A percentile compares a stretch with the other conserved stretches of the same genome.
Evolutionary conservation across 2,888 invertebrate genomes (phyloP).

Genomic region (Thera britannica): DNA sequence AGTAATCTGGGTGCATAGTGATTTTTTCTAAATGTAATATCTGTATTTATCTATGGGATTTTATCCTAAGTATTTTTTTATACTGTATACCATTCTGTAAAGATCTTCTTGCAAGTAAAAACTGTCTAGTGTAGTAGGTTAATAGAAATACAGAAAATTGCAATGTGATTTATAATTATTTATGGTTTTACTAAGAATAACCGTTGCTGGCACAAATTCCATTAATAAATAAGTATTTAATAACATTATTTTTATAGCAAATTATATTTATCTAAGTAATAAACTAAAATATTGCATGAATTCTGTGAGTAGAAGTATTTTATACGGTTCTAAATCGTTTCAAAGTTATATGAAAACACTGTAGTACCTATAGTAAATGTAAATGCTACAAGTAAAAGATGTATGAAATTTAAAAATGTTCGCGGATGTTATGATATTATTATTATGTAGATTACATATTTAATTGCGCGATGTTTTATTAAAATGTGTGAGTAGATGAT

Average conservation of each 20-base stretch:
- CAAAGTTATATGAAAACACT: conserved; percentile 3
- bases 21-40: background rate
- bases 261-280: conserved; percentile 15
- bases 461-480: conserved; percentile 28
- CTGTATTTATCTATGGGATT: conserved; percentile 8
- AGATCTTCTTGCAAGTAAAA: conserved; percentile 4
- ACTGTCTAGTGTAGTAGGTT: background rate
- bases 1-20: conserved; percentile 8
- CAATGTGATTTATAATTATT: background rate
- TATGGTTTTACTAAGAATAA: conserved; percentile 2
- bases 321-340: conserved; percentile 26
- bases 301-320: background rate
- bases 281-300: background rate
- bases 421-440: background rate
- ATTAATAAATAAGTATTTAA: conserved; percentile 14
- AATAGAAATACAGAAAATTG: background rate
- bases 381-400: conserved; percentile 9
- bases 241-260: conserved; percentile 12
- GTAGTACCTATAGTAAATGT: conserved; percentile 1
- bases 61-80: conserved; percentile 5
- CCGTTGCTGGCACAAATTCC: conserved; percentile 14
- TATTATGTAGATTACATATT: background rate
- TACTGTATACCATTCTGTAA: conserved; percentile 12
- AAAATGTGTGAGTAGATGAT: conserved; percentile 27
- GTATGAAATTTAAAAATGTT: conserved; percentile 1